Base-by-base conservation (phyloP, 2,113 vertebrate species). In the Pteropus alecto region DNA sequence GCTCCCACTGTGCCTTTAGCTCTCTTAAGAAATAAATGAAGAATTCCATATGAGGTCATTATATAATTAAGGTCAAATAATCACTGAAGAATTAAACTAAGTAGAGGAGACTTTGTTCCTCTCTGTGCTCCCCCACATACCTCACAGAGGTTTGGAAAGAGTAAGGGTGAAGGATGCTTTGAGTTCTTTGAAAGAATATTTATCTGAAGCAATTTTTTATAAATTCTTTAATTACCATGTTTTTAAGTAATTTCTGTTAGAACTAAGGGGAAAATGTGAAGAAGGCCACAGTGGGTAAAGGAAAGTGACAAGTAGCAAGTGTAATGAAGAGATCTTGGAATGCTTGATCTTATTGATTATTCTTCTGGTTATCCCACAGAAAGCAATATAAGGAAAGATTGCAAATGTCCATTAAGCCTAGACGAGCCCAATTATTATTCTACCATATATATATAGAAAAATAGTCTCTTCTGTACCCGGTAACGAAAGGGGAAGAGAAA, bases 201-300 rank as follows among this genome's bases (percentile, higher is more conserved):
- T 70, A 22, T 61, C 43, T 48, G 13, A 93, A 71, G 33, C 33
- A 54, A 54, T 74, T 95, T 93, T 87, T 58, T 63, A 51, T 35
- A 92, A 92, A 65, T 87, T 71, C 65, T 68, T 89, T 35, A 63
- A 26, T 63, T 90, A 65, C 83, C 21, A 46, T 63, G 12, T 70
- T 96, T 96, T 74, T 61, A 94, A 78, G 96, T 93, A 51, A 73
- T 38, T 86, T 96, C 33, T 68, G 5, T 60, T 88, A 78, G 26
- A 90, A 88, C 58, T 81, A 73, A 67, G 41, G 28, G 12, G 12
- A 3, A 74, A 76, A 70, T 26, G 5, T 60, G 15, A 46, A 91
- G 26, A 89, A 24, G 33, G 26, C 61, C 68, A 78, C 24, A 65
- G 43, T 58, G 67, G n/a, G 46, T 76, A 15, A 65, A 63, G 24